Base-by-base conservation (phyloP, 2,888 invertebrate genomes). In the Cryptophagus acutangulus region DNA sequence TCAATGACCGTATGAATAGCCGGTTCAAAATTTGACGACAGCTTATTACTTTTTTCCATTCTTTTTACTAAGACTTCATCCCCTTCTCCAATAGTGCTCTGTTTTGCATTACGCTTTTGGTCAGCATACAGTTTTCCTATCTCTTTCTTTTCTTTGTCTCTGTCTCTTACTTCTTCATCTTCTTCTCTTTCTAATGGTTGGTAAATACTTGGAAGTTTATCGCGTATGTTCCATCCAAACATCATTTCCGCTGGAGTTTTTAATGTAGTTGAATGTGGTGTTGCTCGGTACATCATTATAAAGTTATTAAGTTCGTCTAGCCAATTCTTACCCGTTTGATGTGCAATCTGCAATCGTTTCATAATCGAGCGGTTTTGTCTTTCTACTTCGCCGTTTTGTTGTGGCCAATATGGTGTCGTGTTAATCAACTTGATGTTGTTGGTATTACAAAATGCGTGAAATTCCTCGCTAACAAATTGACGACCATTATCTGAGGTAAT, bases 401-500 rank as follows among this genome's bases (percentile, higher is more conserved):
- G 40, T 1, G 49, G 45, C 37, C 49, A 51, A 8, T 40, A 43
- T 1, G 24, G 18, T 24, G 26, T 30, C 13, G 34, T 35, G 17
- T 17, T 2, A 35, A 24, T 18, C 5, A 36, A 17, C 29, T 40
- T 37, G 9, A 40, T 40, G 6, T 41, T 37, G 25, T 41, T 43
- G 20, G 48, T 39, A 14, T 33, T 43, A 13, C 44, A 39, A 42
- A 54, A 55, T 5, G 29, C 15, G 38, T 47, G 38, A 17, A 56
- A 46, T 43, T 49, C 35, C 14, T 13, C 36, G 36, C 17, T 40
- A 9, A 12, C 17, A 14, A 39, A 39, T 25, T 39, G 34, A 13
- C 33, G 13, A 6, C 34, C 33, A 17, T 39, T 34, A 9, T 39
- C 34, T 6, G 24, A 34, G 8, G 39, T 40, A 15, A 33, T 29